These are phyloP conservation scores for Setipinna tenuifilis DNA, from an alignment of 2,797 vertebrate species.

Conservation along the genomic window DNA sequence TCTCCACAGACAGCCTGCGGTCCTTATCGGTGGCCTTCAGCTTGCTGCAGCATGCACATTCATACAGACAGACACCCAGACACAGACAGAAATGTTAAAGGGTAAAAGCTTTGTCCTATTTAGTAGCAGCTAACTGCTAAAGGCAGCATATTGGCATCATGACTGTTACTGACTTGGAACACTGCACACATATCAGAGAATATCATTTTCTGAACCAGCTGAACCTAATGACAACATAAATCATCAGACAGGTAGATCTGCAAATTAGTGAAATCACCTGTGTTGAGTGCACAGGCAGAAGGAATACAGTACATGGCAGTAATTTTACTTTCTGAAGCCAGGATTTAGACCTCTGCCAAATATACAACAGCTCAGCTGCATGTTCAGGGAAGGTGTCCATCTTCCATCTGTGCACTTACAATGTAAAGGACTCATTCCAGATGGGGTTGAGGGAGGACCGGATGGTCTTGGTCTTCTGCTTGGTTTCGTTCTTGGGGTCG, in stretches of 20 bases:
- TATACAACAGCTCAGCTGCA: too few relatives aligned
- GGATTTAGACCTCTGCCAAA: too few relatives aligned
- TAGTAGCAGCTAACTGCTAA: too few relatives aligned
- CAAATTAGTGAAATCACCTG: too few relatives aligned
- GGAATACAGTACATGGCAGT: too few relatives aligned
- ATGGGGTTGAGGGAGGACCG: conserved; percentile 91
- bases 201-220: too few relatives aligned
- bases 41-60: conserved; percentile 77
- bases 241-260: too few relatives aligned
- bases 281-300: too few relatives aligned
- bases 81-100: neutral
- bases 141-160: too few relatives aligned
- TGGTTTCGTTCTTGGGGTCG: conserved; percentile 96
- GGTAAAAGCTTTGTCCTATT: too few relatives aligned
- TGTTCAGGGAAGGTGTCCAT: neutral
- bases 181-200: neutral
- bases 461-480: conserved; percentile 97
- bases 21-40: conserved; percentile 92
- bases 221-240: too few relatives aligned
- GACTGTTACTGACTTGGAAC: neutral
- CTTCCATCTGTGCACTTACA: conserved; percentile 78
- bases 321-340: too few relatives aligned
- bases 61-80: conserved; percentile 1
- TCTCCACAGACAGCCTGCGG: conserved; percentile 91
- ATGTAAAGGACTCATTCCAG: conserved; percentile 93